Conservation (phyloP, 2,113 vertebrate species). For the Epinephelus cyanopodus region DNA sequence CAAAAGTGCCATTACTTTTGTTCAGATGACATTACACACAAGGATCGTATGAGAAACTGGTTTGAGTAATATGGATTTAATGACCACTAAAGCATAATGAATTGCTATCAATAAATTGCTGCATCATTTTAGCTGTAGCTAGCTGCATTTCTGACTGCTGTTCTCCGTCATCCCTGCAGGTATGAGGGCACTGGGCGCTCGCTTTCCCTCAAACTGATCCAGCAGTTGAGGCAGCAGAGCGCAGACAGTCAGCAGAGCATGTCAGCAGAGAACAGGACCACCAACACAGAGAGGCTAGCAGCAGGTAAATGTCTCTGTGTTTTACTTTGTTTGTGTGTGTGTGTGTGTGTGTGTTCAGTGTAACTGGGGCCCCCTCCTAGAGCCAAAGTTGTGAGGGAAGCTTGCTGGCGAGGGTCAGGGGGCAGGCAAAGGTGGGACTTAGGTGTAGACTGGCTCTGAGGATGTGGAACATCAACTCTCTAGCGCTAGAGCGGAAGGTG, state of each 20-base stretch:
- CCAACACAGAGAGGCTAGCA: conserved; percentile 87
- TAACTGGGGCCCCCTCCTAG: neutral
- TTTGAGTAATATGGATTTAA: neutral
- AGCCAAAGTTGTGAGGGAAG: neutral
- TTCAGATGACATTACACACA: neutral
- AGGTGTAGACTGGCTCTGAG: neutral
- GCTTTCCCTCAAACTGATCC: conserved; percentile 96
- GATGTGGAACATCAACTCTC: too few relatives aligned
- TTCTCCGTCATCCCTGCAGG: conserved; percentile 73
- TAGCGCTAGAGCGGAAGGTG: too few relatives aligned
- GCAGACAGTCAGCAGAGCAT: conserved; percentile 90
- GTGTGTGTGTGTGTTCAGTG: neutral
- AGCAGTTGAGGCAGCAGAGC: conserved; percentile 96
- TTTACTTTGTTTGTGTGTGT: too few relatives aligned
- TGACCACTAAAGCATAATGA: too few relatives aligned
- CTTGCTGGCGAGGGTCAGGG: too few relatives aligned
- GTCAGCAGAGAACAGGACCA: conserved; percentile 92
- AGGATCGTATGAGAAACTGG: neutral
- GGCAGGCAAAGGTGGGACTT: neutral
- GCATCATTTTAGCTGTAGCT: neutral
- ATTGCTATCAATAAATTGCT: neutral
- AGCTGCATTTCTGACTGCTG: neutral
- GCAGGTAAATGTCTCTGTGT: conserved; percentile 83
- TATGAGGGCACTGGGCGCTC: conserved; percentile 98
- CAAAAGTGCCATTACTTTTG: neutral